Base-by-base conservation (phyloP, 2,113 vertebrate genomes). In the Paramormyrops kingsleyae region DNA sequence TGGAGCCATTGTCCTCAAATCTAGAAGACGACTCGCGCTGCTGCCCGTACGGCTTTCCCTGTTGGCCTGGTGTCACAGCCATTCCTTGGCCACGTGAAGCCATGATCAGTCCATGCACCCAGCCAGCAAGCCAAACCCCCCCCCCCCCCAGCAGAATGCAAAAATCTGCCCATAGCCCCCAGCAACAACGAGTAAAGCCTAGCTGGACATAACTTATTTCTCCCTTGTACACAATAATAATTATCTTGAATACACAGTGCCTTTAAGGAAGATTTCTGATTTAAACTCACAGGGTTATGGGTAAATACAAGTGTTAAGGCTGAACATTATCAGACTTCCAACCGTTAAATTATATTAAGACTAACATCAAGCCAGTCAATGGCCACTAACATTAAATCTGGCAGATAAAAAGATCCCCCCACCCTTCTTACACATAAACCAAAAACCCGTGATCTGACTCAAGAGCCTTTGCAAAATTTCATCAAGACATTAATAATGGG, bases 101-200 rank as follows among this genome's bases (percentile, higher is more conserved):
- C 83, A 84, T 21, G 39, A 47, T 10, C 17, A 84, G 24, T 4
- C 83, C 83, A n/a, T 9, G 3, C 21, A 8, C 83, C 7, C 35
- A 19, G 44, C 39, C 80, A 84, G 62, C 62, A 66, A 66, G 59
- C n/a, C n/a, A 66, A 27, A 10, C 62, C 62, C 62, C 59, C 59
- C 8, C 62, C 80, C 27, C 39, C 27, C 12, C 35, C 83, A 24
- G 39, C 44, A 47, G 39, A 83, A 83, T 27, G 74, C 39, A 47
- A 49, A 50, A 50, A 86, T 86, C 84, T 86, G 44, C 84, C 84
- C 84, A 27, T 27, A 86, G 84, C 84, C 84, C 84, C 84, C 84
- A 86, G 84, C 84, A 86, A 86, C 84, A 86, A 86, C 77, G 46
- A 86, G 8, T 31, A 49, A 86, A 50, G 46, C n/a, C 84, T 27